A percentile compares a stretch with the other conserved stretches of the same genome.
These are phyloP conservation scores for Orthosia cruda DNA, from an alignment of 2,888 invertebrate species.

Conservation along the genomic window DNA sequence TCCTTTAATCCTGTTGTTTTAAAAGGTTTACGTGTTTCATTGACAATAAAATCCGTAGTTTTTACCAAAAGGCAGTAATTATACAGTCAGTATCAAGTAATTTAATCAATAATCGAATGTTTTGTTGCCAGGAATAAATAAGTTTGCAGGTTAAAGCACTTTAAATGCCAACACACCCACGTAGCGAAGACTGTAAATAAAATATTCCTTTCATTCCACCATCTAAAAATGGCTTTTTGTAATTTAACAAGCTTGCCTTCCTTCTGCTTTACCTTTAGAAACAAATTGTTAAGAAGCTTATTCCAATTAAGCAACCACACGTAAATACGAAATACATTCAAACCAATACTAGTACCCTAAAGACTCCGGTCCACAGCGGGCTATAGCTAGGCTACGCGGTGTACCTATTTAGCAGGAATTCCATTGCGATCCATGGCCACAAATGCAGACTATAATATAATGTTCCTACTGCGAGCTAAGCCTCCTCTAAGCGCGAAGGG, in stretches of 20 bases:
- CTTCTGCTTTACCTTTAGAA: background rate
- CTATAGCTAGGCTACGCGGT: background rate
- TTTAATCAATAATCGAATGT: too few relatives aligned
- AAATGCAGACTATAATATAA: background rate
- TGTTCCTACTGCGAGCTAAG: too few relatives aligned
- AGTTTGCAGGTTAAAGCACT: too few relatives aligned
- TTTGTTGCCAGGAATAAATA: too few relatives aligned
- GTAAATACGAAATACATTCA: slow-evolving; percentile 12
- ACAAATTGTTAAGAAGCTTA: slow-evolving; percentile 9
- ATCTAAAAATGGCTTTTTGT: background rate
- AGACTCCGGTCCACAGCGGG: background rate
- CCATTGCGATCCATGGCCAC: too few relatives aligned
- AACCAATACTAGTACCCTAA: slow-evolving; percentile 1
- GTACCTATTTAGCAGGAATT: background rate
- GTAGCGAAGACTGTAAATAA: background rate
- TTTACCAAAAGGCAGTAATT: too few relatives aligned
- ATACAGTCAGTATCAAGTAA: too few relatives aligned
- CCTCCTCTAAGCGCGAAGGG: too few relatives aligned
- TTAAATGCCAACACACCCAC: background rate
- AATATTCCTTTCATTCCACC: background rate
- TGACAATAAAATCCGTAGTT: too few relatives aligned
- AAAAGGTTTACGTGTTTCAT: too few relatives aligned
- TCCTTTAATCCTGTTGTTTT: too few relatives aligned
- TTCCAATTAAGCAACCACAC: slow-evolving; percentile 22
- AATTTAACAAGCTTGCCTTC: background rate